Evolutionary conservation across 1,140 invertebrate genomes (phyloP), one percentile per base, ranked within the genome.

Genomic region (Mylabris phalerata): DNA sequence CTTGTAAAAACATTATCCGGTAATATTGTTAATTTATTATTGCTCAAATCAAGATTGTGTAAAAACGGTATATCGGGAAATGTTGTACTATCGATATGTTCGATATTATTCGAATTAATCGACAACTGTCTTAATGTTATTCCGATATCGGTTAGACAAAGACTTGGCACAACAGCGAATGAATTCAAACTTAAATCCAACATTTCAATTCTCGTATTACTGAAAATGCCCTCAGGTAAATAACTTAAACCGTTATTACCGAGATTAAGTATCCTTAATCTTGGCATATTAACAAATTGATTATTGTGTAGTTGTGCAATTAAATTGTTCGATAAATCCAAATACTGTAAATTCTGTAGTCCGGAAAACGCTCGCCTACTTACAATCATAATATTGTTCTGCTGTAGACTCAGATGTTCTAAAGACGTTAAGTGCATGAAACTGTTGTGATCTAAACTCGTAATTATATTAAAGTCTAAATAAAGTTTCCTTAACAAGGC

Each of bases 1-100:
- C 89, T 87, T 1, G 86, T 87, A 73, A 95, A 94, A 2, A 91
- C 90, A 70, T 92, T 93, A 71, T 95, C 92, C 0, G 91, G 89
- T 41, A 95, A 73, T 51, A 92, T 89, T 0, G 86, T 89, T 25
- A 95, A 79, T 66, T 85, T 84, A 75, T 95, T 95, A 60, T 81
- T 79, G 10, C 86, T 84, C 59, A 95, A 75, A 75, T 89, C 86
- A 11, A 95, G 77, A 55, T 81, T 82, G n/a, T 87, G 82, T 26
- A 95, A 74, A 67, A 86, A 87, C 40, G 88, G 86, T 13, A 88
- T 89, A 61, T 85, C 84, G 38, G 89, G 83, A 71, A 94, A 93
- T 74, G 91, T 90, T 11, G 88, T 92, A 27, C 87, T 88, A 70
- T 94, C 92, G 50, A 95, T 75, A 69, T 92, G 90, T 67, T 94